Conservation (phyloP, 2,113 vertebrate genomes). For the Hippocampus zosterae region DNA sequence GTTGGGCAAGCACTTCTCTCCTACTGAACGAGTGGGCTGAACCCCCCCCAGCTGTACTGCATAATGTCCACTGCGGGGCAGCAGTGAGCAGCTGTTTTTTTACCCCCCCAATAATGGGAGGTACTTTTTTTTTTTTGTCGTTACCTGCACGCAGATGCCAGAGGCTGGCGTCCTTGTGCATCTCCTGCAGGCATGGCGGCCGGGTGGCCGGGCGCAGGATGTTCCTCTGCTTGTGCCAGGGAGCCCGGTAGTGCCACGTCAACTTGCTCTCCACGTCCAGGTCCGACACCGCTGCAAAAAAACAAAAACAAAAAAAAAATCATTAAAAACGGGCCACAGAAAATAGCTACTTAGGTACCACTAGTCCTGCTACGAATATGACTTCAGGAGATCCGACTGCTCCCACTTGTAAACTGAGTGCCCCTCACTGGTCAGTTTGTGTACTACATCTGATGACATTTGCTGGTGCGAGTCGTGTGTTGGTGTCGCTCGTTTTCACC, state of each 20-base stretch:
- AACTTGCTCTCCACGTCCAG: constrained; percentile 94
- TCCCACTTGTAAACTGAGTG: not conserved
- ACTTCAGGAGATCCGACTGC: no score
- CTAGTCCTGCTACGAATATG: no score
- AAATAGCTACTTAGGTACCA: no score
- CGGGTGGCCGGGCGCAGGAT: constrained; percentile 83
- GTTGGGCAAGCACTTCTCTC: no score
- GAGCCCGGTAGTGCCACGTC: constrained; percentile 80
- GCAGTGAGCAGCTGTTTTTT: not conserved
- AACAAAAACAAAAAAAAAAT: not conserved
- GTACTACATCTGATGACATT: no score
- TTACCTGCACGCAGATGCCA: constrained; percentile 82
- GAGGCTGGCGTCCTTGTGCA: constrained; percentile 85
- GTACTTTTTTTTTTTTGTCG: not conserved
- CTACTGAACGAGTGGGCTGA: no score
- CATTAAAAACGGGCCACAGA: not conserved
- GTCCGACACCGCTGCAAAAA: constrained; percentile 84
- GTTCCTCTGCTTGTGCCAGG: constrained; percentile 89
- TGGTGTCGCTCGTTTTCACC: not conserved
- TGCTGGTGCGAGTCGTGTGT: no score
- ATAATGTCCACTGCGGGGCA: constrained; percentile 54
- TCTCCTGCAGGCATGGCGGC: constrained; percentile 85
- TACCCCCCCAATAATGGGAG: no score
- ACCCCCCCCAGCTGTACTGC: not conserved
- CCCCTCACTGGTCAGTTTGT: no score